Base-by-base conservation (phyloP, 2,797 vertebrate genomes). In the Muraenolepis orangiensis region DNA sequence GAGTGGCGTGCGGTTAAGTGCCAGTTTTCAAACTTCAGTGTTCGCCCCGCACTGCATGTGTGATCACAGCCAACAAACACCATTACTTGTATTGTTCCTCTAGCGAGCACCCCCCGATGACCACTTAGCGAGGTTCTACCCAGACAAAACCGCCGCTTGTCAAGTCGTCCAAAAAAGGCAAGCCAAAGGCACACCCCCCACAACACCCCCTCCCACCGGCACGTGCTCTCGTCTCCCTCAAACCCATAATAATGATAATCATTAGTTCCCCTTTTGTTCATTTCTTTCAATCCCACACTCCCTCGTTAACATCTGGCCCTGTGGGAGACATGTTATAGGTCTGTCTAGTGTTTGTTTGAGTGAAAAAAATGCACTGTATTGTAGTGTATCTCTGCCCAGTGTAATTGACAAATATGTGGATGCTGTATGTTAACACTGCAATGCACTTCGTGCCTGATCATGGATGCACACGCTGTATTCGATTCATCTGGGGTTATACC, bases 61-160 rank as follows among this genome's bases (percentile, higher is more conserved):
- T 90, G 87, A 88, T 87, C 87, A 80, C 78, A 46, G 74, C 89
- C 84, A 89, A 87, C 81, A 93, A 94, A 93, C 91, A 91, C 88
- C 88, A 91, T 91, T 89, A 89, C 90, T 87, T 86, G 72, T 86
- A 88, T 91, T 88, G 89, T 93, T 90, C 89, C 87, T 71, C 82
- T 71, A 78, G 20, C 51, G 6, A 57, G 81, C 75, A 80, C 81
- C 79, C 86, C 80, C 86, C 80, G 88, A 91, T 88, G 90, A 81
- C 82, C 82, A 88, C 90, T 93, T 93, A 92, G 90, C 86, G 88
- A 85, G 82, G 83, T 88, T 87, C 91, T 88, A 80, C 83, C 66
- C 20, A 57, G 51, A 57, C 20, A 57, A n/a, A 57, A 57, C 51
- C 51, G 23, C 23, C 13, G 20, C 51, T 57, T 23, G 6, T 57